A percentile compares a stretch with the other conserved stretches of the same genome.
Conservation (phyloP, 30 jellyfish, hydroid and myxozoan species). For the Chrysaora quinquecirrha region DNA sequence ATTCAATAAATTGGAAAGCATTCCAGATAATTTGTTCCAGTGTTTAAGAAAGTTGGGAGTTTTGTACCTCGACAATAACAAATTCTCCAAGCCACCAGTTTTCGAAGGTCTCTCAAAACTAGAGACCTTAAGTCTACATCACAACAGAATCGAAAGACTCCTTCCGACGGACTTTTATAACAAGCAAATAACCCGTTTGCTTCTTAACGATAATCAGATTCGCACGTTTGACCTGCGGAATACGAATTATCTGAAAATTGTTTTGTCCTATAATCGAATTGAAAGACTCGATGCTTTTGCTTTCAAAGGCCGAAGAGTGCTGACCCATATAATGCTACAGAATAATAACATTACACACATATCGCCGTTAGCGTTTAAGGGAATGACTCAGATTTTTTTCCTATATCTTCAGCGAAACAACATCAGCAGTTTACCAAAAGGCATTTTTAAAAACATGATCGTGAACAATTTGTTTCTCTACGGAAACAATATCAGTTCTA, state of each 20-base stretch:
- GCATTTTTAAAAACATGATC: constrained; percentile 7
- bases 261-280: constrained; percentile 13
- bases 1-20: not conserved
- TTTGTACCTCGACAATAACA: not conserved
- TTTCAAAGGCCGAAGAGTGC: not conserved
- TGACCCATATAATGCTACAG: not conserved
- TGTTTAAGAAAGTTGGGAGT: not conserved
- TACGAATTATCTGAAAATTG: not conserved
- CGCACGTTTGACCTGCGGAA: constrained; percentile 1
- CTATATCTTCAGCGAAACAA: constrained; percentile 27
- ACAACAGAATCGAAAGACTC: not conserved
- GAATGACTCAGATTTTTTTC: not conserved
- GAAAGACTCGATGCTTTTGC: constrained; percentile 5
- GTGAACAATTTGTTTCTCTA: not conserved
- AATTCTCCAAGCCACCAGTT: constrained; percentile 1
- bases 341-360: constrained; percentile 16
- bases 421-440: constrained; percentile 16
- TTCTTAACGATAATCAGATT: not conserved
- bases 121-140: not conserved
- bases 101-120: not conserved
- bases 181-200: not conserved
- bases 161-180: not conserved
- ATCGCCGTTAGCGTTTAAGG: constrained; percentile 27
- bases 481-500: constrained; percentile 7
- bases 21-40: constrained; percentile 9